A percentile compares a stretch with the other conserved stretches of the same genome.
These are phyloP conservation scores for Amazona vittata DNA, from an alignment of 2,113 vertebrate genomes.

Conservation along the genomic window DNA sequence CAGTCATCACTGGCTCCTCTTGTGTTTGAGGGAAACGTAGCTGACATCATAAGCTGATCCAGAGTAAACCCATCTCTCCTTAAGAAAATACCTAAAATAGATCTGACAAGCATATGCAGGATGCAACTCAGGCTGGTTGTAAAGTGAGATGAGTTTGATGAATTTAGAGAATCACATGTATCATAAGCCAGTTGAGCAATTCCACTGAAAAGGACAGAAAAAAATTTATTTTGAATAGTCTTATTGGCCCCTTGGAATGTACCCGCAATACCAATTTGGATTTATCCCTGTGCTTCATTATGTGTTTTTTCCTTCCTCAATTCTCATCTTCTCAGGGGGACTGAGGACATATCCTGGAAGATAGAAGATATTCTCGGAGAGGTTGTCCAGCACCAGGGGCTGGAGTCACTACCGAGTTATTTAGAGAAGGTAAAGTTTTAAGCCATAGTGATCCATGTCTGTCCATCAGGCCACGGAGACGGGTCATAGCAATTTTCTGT, in stretches of 20 bases:
- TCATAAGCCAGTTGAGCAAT: neutral
- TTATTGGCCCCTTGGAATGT: neutral
- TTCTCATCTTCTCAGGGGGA: constrained; percentile 5
- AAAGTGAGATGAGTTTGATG: accelerated
- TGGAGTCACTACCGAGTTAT: constrained; percentile 29
- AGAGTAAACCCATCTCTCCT: neutral
- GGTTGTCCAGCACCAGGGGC: constrained; percentile 34
- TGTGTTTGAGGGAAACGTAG: neutral
- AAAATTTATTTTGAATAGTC: accelerated
- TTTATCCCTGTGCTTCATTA: neutral
- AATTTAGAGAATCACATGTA: neutral
- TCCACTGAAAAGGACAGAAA: neutral
- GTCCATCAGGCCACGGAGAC: accelerated
- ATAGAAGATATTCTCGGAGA: constrained; percentile 68
- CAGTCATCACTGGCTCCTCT: neutral
- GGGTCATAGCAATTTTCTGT: neutral
- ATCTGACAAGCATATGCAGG: neutral
- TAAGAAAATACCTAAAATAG: neutral
- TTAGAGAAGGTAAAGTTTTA: constrained; percentile 70
- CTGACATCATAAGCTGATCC: neutral
- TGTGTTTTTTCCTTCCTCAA: neutral
- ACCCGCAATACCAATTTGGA: neutral
- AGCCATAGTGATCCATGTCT: neutral
- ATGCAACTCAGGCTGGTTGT: neutral
- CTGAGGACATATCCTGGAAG: constrained; percentile 26